Base-by-base conservation (phyloP, 1,140 invertebrate genomes). In the Phymastichus coffea region DNA sequence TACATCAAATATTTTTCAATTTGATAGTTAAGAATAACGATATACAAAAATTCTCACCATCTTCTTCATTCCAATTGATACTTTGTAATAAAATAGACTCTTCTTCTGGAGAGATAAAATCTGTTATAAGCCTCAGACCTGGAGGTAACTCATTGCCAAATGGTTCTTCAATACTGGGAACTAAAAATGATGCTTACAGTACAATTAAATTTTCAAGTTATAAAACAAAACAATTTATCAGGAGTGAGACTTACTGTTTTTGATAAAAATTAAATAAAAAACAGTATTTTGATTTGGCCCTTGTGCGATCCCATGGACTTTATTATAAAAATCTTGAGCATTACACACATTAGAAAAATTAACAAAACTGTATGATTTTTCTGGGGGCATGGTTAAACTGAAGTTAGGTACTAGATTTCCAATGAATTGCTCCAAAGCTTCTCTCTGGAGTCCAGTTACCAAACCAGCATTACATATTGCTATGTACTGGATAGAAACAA, bases 341-440 rank as follows among this genome's bases (percentile, higher is more conserved):
- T 83, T 77, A 12, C 77, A 60, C 3, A 76, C 17, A 2, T 75
- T 69, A 8, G 66, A 43, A 69, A 84, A 92, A 44, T 77, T 74
- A 2, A 94, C 65, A 78, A 93, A 92, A 48, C 86, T 86, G 69
- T 89, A 93, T 0, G 90, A 89, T 79, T 93, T 92, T 48, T 81
- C 81, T 14, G 84, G 81, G 49, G 88, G 63, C 85, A 93, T 87
- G 17, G 84, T 67, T 33, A 93, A 64, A 79, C 76, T 30, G 85
- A 15, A 6, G 23, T 52, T 38, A 28, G 41, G 44, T 20, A 38
- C 84, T 85, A 82, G 77, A 80, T 68, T 69, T 62, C 62, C 62
- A 53, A 69, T 83, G 83, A 59, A 83, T 28, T 80, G 65, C 7
- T 86, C 68, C 1, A 94, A 65, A 23, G 78, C 75, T 71, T 88